phyloP scores from a whole-genome alignment of 2,797 vertebrate genomes.

The Ptychadena robeensis region DNA sequence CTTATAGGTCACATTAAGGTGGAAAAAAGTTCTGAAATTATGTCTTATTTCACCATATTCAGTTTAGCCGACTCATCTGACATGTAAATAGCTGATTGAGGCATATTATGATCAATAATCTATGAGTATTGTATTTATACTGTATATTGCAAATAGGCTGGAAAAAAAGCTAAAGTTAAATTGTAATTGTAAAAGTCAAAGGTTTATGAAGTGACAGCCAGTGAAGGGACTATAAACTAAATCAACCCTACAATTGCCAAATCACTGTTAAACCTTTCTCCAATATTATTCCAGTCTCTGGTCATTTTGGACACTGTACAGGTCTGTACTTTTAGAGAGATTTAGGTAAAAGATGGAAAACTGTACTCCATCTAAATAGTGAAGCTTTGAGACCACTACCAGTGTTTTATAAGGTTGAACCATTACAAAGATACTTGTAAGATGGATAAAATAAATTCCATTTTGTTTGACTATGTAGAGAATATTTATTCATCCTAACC shows the following conservation, averaged over 20 bases:
- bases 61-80: too few species aligned
- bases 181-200: too few species aligned
- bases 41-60: too few species aligned
- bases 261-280: not conserved
- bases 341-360: constrained; percentile 49
- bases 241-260: constrained; percentile 24
- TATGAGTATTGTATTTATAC: too few species aligned
- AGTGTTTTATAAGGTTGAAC: constrained; percentile 9
- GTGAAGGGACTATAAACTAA: not conserved
- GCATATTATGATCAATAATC: too few species aligned
- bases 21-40: too few species aligned
- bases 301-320: constrained; percentile 24
- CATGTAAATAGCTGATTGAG: too few species aligned
- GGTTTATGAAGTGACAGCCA: not conserved
- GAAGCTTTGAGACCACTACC: constrained; percentile 54
- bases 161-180: too few species aligned
- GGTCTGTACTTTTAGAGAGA: constrained; percentile 27
- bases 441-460: not conserved
- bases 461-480: not conserved
- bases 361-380: constrained; percentile 44
- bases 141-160: too few species aligned
- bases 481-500: not conserved
- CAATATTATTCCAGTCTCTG: not conserved
- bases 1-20: too few species aligned
- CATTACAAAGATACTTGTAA: not conserved